phyloP scores from a whole-genome alignment of 2,797 vertebrate genomes.

The Oreonectes daqikongensis region DNA sequence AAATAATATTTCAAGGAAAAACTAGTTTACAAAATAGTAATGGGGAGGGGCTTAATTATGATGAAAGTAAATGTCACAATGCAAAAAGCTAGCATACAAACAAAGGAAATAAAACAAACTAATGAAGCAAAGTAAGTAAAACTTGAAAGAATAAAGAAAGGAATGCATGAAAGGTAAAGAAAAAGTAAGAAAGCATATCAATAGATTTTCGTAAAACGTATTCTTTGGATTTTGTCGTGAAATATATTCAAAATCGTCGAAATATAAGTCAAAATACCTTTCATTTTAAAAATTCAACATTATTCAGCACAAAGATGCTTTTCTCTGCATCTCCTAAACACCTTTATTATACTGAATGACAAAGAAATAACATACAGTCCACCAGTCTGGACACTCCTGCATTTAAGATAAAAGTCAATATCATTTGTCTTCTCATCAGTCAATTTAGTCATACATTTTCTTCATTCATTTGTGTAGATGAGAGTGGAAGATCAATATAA shows the following conservation, averaged over 20 bases:
- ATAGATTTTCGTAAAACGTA: not conserved
- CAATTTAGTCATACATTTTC: conserved; percentile 1
- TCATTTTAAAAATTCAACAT: not conserved
- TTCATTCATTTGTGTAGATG: conserved; percentile 17
- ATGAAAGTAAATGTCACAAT: too few species aligned
- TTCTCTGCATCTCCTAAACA: not conserved
- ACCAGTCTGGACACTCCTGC: not conserved
- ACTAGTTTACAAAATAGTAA: too few species aligned
- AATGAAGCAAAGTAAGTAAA: too few species aligned
- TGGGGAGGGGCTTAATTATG: not conserved
- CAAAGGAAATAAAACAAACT: too few species aligned
- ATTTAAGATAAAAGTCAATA: conserved; percentile 11
- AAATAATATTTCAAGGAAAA: too few species aligned
- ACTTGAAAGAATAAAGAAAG: too few species aligned
- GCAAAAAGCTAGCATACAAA: too few species aligned
- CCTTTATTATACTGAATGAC: not conserved
- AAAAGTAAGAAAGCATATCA: not conserved
- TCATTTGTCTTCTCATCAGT: conserved; percentile 12
- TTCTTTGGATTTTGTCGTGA: not conserved
- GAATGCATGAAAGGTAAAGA: too few species aligned
- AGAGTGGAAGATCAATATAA: conserved; percentile 31
- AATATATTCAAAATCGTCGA: too few species aligned
- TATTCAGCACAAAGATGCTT: not conserved
- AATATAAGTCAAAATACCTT: not conserved
- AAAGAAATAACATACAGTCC: not conserved